phyloP scores from a whole-genome alignment of 2,113 vertebrate species.

The Phalacrocorax aristotelis region DNA sequence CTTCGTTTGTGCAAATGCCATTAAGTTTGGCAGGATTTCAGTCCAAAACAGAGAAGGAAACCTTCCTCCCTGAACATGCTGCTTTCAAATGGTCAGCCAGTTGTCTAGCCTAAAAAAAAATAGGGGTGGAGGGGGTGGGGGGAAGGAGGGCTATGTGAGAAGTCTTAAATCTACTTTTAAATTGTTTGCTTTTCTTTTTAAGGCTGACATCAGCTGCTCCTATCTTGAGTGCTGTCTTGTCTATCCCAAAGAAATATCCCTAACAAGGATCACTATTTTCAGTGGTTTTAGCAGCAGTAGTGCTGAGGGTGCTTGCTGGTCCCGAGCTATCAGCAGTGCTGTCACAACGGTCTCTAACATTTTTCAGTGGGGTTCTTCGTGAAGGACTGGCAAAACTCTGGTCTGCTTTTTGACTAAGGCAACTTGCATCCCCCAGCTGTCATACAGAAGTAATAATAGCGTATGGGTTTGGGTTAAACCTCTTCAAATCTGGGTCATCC shows the following conservation, averaged over 20 bases:
- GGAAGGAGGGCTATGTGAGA: fast-evolving
- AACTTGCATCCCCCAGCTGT: background rate
- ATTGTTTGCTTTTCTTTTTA: background rate
- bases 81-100: background rate
- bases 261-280: background rate
- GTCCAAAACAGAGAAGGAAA: background rate
- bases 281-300: background rate
- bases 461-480: background rate
- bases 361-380: fast-evolving
- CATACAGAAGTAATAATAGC: background rate
- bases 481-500: background rate
- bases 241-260: background rate
- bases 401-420: background rate
- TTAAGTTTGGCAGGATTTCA: background rate
- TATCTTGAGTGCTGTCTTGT: background rate
- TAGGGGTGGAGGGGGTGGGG: fast-evolving
- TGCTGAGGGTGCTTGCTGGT: background rate
- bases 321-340: background rate
- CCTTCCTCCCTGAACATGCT: background rate
- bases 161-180: background rate
- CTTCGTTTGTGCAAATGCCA: background rate
- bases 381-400: background rate
- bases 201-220: background rate
- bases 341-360: fast-evolving
- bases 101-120: background rate